Evolutionary conservation across 2,888 invertebrate species (phyloP).

Genomic region (Cataglyphis livida): DNA sequence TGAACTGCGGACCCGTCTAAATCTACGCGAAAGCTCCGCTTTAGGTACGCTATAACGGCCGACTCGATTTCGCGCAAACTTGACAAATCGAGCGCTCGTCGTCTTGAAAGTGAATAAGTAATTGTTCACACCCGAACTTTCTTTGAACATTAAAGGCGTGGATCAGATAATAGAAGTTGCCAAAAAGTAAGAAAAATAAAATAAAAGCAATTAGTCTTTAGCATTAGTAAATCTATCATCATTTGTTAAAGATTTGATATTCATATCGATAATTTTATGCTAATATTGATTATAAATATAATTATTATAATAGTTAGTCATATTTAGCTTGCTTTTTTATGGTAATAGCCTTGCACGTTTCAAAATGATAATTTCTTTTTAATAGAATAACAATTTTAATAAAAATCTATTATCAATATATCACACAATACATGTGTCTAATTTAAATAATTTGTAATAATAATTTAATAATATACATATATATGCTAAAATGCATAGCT

Average conservation of each 20-base stretch:
- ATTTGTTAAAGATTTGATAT: not conserved
- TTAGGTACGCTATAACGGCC: conserved; percentile 6
- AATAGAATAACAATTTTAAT: not conserved
- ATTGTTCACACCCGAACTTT: conserved; percentile 29
- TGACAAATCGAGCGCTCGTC: conserved; percentile 71
- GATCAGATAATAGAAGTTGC: not conserved
- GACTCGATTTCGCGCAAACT: conserved; percentile 68
- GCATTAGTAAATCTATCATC: not conserved
- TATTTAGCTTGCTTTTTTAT: not conserved
- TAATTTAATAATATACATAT: too few species aligned
- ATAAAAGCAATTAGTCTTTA: not conserved
- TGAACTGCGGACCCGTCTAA: conserved; percentile 25
- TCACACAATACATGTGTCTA: too few species aligned
- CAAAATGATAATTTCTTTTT: not conserved
- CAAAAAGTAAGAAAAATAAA: not conserved
- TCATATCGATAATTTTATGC: not conserved
- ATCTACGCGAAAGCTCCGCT: conserved; percentile 20
- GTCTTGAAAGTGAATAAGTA: conserved; percentile 62
- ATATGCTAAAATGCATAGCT: too few species aligned
- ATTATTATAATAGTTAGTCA: not conserved
- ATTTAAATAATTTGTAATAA: too few species aligned
- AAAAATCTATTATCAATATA: not conserved
- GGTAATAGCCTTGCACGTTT: not conserved
- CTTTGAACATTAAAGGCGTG: not conserved
- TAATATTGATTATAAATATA: not conserved